Conservation (phyloP, 23 tunicate species). For the Halocynthia aurantium region DNA sequence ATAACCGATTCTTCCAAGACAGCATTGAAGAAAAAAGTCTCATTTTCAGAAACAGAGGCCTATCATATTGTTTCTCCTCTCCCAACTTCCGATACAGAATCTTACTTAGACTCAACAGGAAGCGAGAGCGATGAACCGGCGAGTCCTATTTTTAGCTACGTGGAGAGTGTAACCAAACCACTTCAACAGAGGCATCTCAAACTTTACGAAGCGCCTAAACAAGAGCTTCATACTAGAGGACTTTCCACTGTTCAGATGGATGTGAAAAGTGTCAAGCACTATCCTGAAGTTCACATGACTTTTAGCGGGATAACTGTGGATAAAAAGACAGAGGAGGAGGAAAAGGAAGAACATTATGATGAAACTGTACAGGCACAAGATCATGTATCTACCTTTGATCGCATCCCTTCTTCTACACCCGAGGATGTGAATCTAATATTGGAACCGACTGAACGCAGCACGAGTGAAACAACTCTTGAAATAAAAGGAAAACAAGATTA, state of each 20-base stretch:
- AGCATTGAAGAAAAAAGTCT: constrained; percentile 42
- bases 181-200: constrained; percentile 1
- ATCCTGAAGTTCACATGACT: constrained; percentile 18
- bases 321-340: neutral
- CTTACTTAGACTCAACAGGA: constrained; percentile 14
- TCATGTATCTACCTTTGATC: neutral
- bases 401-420: neutral
- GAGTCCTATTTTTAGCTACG: neutral
- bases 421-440: neutral
- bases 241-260: constrained; percentile 38
- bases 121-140: constrained; percentile 17
- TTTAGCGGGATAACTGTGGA: neutral
- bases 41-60: constrained; percentile 58
- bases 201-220: constrained; percentile 5
- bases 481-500: constrained; percentile 4
- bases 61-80: constrained; percentile 49
- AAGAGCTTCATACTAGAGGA: constrained; percentile 24
- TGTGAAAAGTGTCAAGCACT: constrained; percentile 11
- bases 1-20: neutral
- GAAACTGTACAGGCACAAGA: neutral
- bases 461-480: constrained; percentile 8
- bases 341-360: neutral
- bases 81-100: constrained; percentile 25
- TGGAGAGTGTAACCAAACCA: neutral
- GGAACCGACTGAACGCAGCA: neutral